Base-by-base conservation (phyloP, 2,113 vertebrate species). In the Lepisosteus osseus region DNA sequence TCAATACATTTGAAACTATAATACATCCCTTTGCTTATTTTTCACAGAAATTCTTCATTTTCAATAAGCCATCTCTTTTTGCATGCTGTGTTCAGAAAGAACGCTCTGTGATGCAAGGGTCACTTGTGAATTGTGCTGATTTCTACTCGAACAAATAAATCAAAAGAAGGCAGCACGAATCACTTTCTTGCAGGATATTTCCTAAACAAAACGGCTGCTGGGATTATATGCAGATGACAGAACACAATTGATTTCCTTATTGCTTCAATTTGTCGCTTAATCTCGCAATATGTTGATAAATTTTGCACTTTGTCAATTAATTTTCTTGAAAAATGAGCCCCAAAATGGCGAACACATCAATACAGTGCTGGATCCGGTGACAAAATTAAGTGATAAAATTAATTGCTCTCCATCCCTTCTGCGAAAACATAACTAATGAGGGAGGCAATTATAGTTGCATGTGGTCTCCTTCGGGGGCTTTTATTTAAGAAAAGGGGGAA, bases 341-440 rank as follows among this genome's bases (percentile, higher is more conserved):
- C 76, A 74, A 84, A 78, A 70, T 77, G 69, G 74, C 71, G 82
- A 83, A 80, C 83, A 81, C 88, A 87, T 93, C 89, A 86, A 90
- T 90, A 87, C 81, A 79, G 80, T 84, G 80, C 79, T 80, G 77
- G 86, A 86, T 87, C 85, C 80, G 44, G 84, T 90, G 90, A 88
- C 88, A 90, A 89, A 91, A 91, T 92, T 88, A 92, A 93, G 91
- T 89, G 89, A 91, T 91, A 85, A 90, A 93, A 92, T 93, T 82
- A 90, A 92, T 93, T 85, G 88, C 85, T 86, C 87, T 85, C 85
- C 82, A 86, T 86, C 83, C 86, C 80, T 81, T 83, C 83, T 84
- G 82, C 84, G 85, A 90, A 93, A 92, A 93, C 87, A 90, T 89
- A 89, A 91, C 90, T 91, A 91, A 92, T 90, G 90, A 92, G 89